A percentile compares a stretch with the other conserved stretches of the same genome.
Conservation (phyloP, 2,888 invertebrate species). For the Diarsia rubi region DNA sequence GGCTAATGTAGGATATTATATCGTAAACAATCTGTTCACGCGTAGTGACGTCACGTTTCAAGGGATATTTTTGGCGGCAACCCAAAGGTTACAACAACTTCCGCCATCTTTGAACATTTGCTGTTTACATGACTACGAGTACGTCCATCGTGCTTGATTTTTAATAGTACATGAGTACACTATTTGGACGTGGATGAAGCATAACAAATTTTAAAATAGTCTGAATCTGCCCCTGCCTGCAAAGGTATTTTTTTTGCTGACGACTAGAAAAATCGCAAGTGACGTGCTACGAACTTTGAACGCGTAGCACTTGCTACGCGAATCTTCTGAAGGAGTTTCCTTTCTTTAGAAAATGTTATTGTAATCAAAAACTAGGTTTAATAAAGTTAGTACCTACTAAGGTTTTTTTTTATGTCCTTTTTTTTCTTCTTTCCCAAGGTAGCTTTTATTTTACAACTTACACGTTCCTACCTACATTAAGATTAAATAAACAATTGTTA, state of each 20-base stretch:
- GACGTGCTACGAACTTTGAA: slow-evolving; percentile 17
- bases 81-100: slow-evolving; percentile 54
- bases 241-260: not conserved
- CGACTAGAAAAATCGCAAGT: not conserved
- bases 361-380: too few species aligned
- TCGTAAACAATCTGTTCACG: slow-evolving; percentile 35
- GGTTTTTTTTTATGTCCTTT: too few species aligned
- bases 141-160: slow-evolving; percentile 2
- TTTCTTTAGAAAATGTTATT: too few species aligned
- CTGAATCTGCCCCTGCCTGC: not conserved
- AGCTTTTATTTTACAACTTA: not conserved
- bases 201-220: not conserved
- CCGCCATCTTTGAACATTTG: slow-evolving; percentile 37
- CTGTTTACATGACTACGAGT: slow-evolving; percentile 25
- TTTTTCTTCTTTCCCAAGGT: too few species aligned
- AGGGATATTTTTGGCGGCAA: slow-evolving; percentile 56
- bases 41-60: slow-evolving; percentile 39
- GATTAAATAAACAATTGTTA: not conserved
- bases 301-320: slow-evolving; percentile 18
- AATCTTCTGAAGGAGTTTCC: not conserved
- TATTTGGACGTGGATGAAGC: slow-evolving; percentile 6
- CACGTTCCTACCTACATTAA: too few species aligned
- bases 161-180: not conserved
- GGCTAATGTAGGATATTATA: slow-evolving; percentile 16
- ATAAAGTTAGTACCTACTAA: too few species aligned